Conservation (phyloP, 2,113 vertebrate species). For the Grantiella picta region DNA sequence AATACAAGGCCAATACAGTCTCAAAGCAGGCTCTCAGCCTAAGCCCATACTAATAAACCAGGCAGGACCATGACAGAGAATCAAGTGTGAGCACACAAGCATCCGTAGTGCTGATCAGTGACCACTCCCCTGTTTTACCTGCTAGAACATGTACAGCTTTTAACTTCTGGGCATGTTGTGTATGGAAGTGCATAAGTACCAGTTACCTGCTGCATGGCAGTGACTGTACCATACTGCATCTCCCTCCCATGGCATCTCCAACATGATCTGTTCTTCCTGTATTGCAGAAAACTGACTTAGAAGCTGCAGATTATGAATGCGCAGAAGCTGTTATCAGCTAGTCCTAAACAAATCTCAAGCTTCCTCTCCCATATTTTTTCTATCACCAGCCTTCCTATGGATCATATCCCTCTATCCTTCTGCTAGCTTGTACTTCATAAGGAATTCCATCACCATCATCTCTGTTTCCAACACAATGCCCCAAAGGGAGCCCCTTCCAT, state of each 20-base stretch:
- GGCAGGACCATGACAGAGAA: neutral
- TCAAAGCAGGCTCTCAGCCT: neutral
- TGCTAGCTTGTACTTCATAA: neutral
- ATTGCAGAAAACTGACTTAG: neutral
- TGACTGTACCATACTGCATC: neutral
- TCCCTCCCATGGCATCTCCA: neutral
- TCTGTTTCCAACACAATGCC: neutral
- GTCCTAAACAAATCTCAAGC: neutral
- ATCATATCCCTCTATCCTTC: neutral
- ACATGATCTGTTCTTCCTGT: neutral
- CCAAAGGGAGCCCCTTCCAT: neutral
- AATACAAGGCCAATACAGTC: neutral
- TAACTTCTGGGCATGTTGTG: neutral
- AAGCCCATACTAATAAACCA: neutral
- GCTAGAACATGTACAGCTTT: neutral
- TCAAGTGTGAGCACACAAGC: fast-evolving
- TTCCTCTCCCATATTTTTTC: neutral
- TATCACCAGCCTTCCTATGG: neutral
- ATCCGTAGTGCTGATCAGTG: neutral
- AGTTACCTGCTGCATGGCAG: neutral
- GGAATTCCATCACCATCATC: neutral
- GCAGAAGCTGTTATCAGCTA: neutral
- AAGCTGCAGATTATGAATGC: neutral
- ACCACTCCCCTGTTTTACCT: neutral
- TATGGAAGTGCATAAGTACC: neutral